Base-by-base conservation (phyloP, 2,797 vertebrate genomes). In the Myotis myotis region DNA sequence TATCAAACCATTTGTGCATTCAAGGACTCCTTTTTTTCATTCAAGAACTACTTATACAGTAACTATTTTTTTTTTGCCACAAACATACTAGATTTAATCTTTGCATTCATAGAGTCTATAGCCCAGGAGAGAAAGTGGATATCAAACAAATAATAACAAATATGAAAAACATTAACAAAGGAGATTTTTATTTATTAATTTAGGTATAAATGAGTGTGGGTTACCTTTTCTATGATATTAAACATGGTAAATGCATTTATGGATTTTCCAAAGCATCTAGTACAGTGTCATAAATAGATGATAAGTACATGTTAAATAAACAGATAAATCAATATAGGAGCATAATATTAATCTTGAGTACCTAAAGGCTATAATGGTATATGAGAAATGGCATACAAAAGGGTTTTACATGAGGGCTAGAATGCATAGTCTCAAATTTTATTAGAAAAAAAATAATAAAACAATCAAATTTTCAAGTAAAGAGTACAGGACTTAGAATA, bases 381-480 rank as follows among this genome's bases (percentile, higher is more conserved):
- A 33, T 84, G 41, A 95, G 28, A 87, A 95, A 91, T 60, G 33
- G 30, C 38, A n/a, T 62, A 30, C n/a, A 95, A 60, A 95, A 41
- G 19, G 9, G 74, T 82, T 94, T 94, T 94, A 70, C 33, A 51
- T 71, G 25, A 79, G 11, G n/a, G 71, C 33, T 90, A 62, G 30
- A 96, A 75, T 86, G 13, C 10, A 30, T 80, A 17, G 84, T 92
- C 23, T 93, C 51, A 92, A 93, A 80, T 88, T 90, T 76, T 79
- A 76, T 80, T 93, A 81, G 30, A 93, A 93, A 89, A 9, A 55
- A 38, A 84, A 33, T 76, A 89, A 38, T 72, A 90, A 95, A 79
- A 93, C 93, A 70, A 79, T 72, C 44, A 88, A 38, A 51, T 94
- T 75, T 81, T 95, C 25, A 94, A 84, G 70, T 94, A 68, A 92